Conservation (phyloP, 2,113 vertebrate species). For the Alexandromys fortis region DNA sequence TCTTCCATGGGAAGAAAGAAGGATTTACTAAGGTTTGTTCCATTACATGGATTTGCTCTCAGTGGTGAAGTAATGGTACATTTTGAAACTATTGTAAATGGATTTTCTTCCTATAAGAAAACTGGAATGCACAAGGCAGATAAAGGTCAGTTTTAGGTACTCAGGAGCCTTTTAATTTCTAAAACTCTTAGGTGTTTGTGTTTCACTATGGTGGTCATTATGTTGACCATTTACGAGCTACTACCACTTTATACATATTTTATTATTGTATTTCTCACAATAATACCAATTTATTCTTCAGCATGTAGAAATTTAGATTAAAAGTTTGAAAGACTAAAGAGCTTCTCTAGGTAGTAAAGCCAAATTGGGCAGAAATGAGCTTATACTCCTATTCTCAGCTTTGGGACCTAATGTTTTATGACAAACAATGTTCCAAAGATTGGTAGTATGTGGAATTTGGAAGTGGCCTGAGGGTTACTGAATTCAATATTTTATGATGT, state of each 20-base stretch:
- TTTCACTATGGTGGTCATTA: background rate
- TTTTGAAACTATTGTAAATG: background rate
- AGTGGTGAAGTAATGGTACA: background rate
- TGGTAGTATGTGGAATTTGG: background rate
- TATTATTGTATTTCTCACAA: background rate
- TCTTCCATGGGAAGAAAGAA: background rate
- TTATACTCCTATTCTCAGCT: background rate
- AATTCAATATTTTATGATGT: background rate
- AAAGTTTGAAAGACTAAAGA: background rate
- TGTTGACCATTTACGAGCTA: background rate
- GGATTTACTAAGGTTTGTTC: background rate
- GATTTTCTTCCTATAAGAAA: background rate
- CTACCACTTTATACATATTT: background rate
- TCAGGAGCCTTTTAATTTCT: no score
- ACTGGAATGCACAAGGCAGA: no score
- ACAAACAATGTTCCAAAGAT: background rate
- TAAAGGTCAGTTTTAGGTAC: background rate
- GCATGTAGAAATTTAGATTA: background rate
- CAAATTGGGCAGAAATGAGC: background rate
- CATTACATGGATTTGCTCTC: background rate
- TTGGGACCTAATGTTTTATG: background rate
- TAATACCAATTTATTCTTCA: background rate
- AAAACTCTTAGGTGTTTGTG: background rate
- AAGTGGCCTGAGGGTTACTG: background rate
- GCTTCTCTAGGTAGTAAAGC: background rate